Base-by-base conservation (phyloP, 2,113 vertebrate genomes). In the Nothobranchius kuhntae region DNA sequence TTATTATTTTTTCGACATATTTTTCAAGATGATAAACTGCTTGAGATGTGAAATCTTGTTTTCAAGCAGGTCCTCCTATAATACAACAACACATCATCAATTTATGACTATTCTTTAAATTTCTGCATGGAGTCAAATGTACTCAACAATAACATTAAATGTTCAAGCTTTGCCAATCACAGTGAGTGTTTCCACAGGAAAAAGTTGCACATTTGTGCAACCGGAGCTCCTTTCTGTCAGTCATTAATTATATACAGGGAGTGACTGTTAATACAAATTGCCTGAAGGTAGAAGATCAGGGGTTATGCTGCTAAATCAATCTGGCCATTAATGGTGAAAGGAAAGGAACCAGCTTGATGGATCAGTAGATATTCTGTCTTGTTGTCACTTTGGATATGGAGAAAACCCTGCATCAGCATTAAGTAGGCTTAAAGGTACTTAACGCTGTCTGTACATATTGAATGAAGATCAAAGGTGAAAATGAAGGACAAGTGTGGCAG, bases 391-490 rank as follows among this genome's bases (percentile, higher is more conserved):
- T 60, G 80, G 76, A 75, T 81, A 21, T 69, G 76, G 58, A 73
- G 61, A 26, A 67, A 56, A 74, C 60, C 63, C 54, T 78, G 56
- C 81, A 63, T 86, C 78, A 78, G 77, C 14, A 0, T 52, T 71
- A 14, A 62, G 48, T 68, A 66, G 73, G 55, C 67, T 64, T 80
- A 21, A 38, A 57, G 48, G 58, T 75, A 63, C 73, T 77, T 73
- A 73, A 46, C 73, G 70, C 21, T 42, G 15, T 36, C 55, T 65
- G 55, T 26, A 68, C 52, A 63, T 15, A 72, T 61, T 61, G 69
- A 66, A 57, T 53, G 63, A 14, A 67, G 79, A 60, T 81, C 77
- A 77, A 36, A 78, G 82, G 80, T 84, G 57, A 75, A 58, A 40
- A 26, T 36, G 9, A 24, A 36, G 24, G 60, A 71, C 15, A 45